A percentile compares a stretch with the other conserved stretches of the same genome.
Evolutionary conservation across 2,113 vertebrate genomes (phyloP).

Genomic region (Nesoenas mayeri): DNA sequence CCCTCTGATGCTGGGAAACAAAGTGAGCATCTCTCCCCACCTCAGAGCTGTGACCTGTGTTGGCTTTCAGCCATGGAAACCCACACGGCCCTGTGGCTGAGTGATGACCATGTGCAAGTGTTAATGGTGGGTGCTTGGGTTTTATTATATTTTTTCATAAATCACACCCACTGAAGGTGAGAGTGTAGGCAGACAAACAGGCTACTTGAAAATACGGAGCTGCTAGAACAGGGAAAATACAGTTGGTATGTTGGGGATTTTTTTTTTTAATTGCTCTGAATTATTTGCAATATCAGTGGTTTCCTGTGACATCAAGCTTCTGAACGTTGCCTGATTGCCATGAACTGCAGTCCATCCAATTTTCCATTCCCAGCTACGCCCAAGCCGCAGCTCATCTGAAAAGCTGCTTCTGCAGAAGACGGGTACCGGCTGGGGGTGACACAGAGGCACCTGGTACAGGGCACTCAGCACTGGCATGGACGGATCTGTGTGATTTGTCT

Average conservation of each 20-base stretch:
- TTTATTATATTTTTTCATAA: neutral
- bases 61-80: fast-evolving
- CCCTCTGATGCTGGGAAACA: conserved; percentile 24
- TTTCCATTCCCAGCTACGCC: conserved; percentile 34
- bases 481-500: neutral
- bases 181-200: neutral
- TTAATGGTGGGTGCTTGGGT: neutral
- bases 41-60: neutral
- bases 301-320: conserved; percentile 64
- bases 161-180: neutral
- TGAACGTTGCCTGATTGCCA: conserved; percentile 26
- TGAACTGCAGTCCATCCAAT: neutral
- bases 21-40: fast-evolving
- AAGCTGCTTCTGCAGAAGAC: neutral
- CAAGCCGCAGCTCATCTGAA: conserved; percentile 22
- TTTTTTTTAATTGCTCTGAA: neutral
- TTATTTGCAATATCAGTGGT: conserved; percentile 42
- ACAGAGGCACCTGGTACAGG: neutral
- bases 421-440: neutral
- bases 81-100: neutral
- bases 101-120: fast-evolving
- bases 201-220: neutral
- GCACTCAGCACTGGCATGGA: neutral
- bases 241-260: neutral
- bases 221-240: neutral